Base-by-base conservation (phyloP, 2,797 vertebrate genomes). In the Hyperoplus lanceolatus region DNA sequence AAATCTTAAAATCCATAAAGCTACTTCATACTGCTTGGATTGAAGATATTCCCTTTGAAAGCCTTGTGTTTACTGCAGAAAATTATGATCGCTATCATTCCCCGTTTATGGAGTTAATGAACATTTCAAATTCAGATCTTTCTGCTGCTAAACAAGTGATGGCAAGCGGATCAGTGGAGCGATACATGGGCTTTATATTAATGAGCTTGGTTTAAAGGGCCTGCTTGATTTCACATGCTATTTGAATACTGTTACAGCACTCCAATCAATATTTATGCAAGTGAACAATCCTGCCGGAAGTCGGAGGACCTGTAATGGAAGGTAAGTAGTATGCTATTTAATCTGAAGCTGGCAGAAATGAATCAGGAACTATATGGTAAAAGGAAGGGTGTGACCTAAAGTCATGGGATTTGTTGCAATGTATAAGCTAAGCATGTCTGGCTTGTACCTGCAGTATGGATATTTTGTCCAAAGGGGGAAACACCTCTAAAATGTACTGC, bases 241-340 rank as follows among this genome's bases (percentile, higher is more conserved):
- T 86, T 70, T 79, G 64, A 83, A 86, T 82, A 70, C 65, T 78
- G 63, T 29, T 18, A 56, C 73, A 75, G 80, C 63, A 39, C 50
- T 41, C 43, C 6, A 1, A 85, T 90, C 81, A 87, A 87, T 86
- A 89, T 87, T 82, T 84, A 90, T 89, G 84, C 70, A 73, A 69
- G 77, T 53, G 70, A 79, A 82, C 66, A 79, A 77, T 75, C 81
- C 75, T 46, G 56, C 64, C 65, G 77, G 62, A 86, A 83, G 79
- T 75, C 57, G 6, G 50, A 79, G 75, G 54, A 76, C 72, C 51
- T 81, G 81, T 87, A 81, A 86, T 73, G 39, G 68, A n/a, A 64
- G 18, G 36, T 67, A 77, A 89, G 70, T 71, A 82, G 70, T 71
- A 82, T 61, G 70, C 73, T 80, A 75, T 82, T 87, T 77, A 75